Percentiles rank a stretch among this genome's conserved stretches.
phyloP scores from a whole-genome alignment of 1,140 invertebrate species.

The Drosophila funebris region DNA sequence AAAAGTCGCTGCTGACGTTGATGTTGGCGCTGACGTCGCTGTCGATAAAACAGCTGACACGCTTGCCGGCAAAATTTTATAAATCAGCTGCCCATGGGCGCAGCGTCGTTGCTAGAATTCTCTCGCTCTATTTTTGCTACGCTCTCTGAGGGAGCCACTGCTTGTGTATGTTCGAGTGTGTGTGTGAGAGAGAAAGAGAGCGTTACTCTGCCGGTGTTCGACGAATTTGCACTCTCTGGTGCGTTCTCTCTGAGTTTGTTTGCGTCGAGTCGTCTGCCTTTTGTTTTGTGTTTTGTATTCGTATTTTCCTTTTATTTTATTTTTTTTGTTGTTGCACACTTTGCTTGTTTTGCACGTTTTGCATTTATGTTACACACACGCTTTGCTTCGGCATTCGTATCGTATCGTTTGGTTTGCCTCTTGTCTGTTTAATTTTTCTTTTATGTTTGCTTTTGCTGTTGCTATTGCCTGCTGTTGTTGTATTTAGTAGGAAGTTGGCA shows the following conservation, averaged over 20 bases:
- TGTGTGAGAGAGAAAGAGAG: background rate
- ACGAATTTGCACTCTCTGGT: constrained; percentile 14
- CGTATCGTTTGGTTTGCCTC: constrained; percentile 35
- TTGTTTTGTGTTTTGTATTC: constrained; percentile 52
- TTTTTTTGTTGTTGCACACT: constrained; percentile 29
- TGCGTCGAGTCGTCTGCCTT: constrained; percentile 33
- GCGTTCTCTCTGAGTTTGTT: constrained; percentile 22
- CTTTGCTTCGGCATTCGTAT: constrained; percentile 38
- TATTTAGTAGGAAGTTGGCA: constrained; percentile 64
- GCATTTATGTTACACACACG: constrained; percentile 48
- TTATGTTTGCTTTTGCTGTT: constrained; percentile 2
- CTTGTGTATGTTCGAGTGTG: background rate
- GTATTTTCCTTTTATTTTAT: constrained; percentile 18
- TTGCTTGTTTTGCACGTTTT: constrained; percentile 46
- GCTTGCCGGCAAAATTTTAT: constrained; percentile 68
- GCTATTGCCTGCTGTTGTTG: constrained; percentile 21
- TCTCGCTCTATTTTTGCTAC: constrained; percentile 3
- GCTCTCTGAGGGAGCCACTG: constrained; percentile 7
- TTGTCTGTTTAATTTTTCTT: constrained; percentile 19
- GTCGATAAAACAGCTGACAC: constrained; percentile 66
- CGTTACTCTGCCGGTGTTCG: constrained; percentile 6
- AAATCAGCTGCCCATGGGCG: constrained; percentile 64
- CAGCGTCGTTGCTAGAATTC: constrained; percentile 22
- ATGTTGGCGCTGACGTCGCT: constrained; percentile 23
- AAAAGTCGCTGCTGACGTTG: constrained; percentile 32